Evolutionary conservation across 2,888 invertebrate genomes (phyloP).

Genomic region (Lingula anatina): DNA sequence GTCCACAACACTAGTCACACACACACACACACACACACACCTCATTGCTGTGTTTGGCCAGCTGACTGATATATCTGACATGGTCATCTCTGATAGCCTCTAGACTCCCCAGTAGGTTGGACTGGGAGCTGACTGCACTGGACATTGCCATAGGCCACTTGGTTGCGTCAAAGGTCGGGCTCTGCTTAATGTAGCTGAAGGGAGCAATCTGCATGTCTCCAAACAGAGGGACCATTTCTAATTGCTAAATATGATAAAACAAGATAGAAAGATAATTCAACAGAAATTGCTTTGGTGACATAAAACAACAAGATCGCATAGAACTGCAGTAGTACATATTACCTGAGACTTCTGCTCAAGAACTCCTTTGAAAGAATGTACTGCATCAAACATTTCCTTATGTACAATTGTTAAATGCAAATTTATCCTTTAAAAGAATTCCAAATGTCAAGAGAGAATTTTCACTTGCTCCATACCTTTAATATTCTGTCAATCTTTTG

Average conservation of each 20-base stretch:
- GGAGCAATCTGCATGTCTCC: constrained; percentile 99
- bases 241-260: constrained; percentile 23
- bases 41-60: constrained; percentile 79
- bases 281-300: no score
- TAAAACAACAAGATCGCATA: no score
- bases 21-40: constrained; percentile 27
- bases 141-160: constrained; percentile 54
- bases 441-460: no score
- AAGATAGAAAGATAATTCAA: no score
- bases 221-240: constrained; percentile 62
- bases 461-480: constrained; percentile 69
- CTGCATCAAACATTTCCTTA: no score
- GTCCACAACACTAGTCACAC: not conserved
- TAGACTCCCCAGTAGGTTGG: constrained; percentile 84
- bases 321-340: no score
- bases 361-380: no score
- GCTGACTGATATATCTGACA: constrained; percentile 91
- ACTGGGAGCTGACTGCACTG: constrained; percentile 73
- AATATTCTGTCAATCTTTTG: constrained; percentile 94
- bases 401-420: no score
- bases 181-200: constrained; percentile 89
- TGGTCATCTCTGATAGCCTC: constrained; percentile 91
- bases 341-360: no score
- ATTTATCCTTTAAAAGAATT: no score
- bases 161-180: constrained; percentile 40